These are phyloP conservation scores for Pseudanteris insignis DNA, from an alignment of 2,888 invertebrate species.

Conservation along the genomic window DNA sequence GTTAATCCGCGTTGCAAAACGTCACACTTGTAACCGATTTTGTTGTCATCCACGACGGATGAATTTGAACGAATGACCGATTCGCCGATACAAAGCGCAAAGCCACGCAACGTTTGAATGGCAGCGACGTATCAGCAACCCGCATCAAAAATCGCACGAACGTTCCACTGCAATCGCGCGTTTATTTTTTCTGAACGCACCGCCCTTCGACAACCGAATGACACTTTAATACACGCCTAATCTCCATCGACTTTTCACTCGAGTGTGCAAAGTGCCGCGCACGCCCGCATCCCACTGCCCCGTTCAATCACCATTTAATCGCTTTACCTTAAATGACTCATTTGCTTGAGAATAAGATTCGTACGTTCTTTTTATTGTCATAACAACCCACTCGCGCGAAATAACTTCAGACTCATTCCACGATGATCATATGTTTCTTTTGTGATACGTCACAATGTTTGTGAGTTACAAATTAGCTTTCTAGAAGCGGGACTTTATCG, in stretches of 20 bases:
- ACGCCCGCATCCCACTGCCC: slow-evolving; percentile 23
- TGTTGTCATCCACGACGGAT: slow-evolving; percentile 21
- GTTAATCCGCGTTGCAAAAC: slow-evolving; percentile 25
- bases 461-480: no score
- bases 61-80: no score
- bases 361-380: no score
- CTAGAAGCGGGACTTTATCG: no score
- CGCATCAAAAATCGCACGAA: slow-evolving; percentile 24
- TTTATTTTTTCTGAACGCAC: slow-evolving; percentile 28
- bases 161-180: slow-evolving; percentile 26
- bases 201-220: slow-evolving; percentile 36
- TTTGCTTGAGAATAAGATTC: slow-evolving; percentile 12
- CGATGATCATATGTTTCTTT: no score
- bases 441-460: no score
- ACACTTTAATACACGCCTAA: slow-evolving; percentile 40
- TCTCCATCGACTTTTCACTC: no score
- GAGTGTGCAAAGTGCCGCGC: no score
- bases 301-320: slow-evolving; percentile 10
- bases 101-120: slow-evolving; percentile 26
- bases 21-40: slow-evolving; percentile 25
- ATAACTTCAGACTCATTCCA: not conserved
- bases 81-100: slow-evolving; percentile 17
- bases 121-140: slow-evolving; percentile 32
- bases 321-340: slow-evolving; percentile 14
- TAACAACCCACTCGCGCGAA: not conserved